These are phyloP conservation scores for Polyodon spathula DNA, from an alignment of 2,113 vertebrate genomes.

Conservation along the genomic window DNA sequence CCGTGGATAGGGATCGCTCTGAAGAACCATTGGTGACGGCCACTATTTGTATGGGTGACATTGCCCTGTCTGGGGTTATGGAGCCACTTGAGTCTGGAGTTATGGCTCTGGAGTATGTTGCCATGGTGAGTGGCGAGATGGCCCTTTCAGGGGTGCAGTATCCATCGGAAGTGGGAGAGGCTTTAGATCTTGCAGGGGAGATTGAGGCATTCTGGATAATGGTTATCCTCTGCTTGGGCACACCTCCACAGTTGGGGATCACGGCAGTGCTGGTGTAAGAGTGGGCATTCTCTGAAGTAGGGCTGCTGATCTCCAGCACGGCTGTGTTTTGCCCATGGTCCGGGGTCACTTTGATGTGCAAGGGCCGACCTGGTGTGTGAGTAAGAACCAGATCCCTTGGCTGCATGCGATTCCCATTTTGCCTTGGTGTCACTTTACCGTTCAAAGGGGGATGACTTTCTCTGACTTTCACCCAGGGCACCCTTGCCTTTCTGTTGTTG, in stretches of 20 bases:
- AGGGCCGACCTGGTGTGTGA: constrained; percentile 83
- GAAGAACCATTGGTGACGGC: constrained; percentile 69
- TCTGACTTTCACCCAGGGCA: constrained; percentile 74
- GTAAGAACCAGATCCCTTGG: constrained; percentile 79
- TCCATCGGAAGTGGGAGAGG: constrained; percentile 50
- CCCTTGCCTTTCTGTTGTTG: constrained; percentile 69
- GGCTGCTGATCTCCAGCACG: constrained; percentile 86
- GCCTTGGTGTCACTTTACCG: constrained; percentile 64
- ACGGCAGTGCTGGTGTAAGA: constrained; percentile 90
- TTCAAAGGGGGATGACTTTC: constrained; percentile 66
- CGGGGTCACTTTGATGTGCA: constrained; percentile 93
- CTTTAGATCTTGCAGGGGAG: constrained; percentile 67
- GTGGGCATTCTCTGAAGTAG: constrained; percentile 68
- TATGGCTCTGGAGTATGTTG: constrained; percentile 70
- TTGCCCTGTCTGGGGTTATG: constrained; percentile 76
- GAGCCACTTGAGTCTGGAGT: constrained; percentile 81
- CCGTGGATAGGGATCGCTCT: constrained; percentile 63
- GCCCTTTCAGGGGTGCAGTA: constrained; percentile 64
- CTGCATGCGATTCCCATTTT: constrained; percentile 71
- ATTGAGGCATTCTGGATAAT: constrained; percentile 84
- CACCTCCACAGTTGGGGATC: constrained; percentile 80
- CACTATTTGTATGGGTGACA: constrained; percentile 80
- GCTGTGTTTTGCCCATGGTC: constrained; percentile 84
- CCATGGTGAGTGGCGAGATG: constrained; percentile 67
- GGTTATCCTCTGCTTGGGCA: constrained; percentile 88